Base-by-base conservation (phyloP, 2,797 vertebrate genomes). In the Sebastes oblongus region DNA sequence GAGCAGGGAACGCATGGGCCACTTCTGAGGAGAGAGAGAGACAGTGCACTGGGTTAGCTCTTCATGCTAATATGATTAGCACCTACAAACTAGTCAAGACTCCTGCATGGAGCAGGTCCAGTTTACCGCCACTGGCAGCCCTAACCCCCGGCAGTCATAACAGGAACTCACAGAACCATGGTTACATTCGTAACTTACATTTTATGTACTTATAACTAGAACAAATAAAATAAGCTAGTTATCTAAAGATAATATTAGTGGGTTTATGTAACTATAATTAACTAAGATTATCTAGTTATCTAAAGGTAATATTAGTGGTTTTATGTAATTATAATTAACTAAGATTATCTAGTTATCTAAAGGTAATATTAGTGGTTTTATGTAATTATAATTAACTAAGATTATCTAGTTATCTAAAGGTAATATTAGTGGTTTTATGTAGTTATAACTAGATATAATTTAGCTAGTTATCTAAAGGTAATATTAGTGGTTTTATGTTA, bases 1-100 rank as follows among this genome's bases (percentile, higher is more conserved):
- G 70, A 97, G 96, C 78, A 95, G 89, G 22, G 96, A 96, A 29
- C 96, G 92, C 97, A 98, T 97, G 1, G 96, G 97, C 96, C 97
- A 97, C 83, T 97, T 98, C 97, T 97, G 93, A 13, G 90, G 80
- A 76, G 81, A 22, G 32, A 85, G 80, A 85, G 90, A 82, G 80
- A 85, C 6, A 58, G 12, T 3, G 22, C 11, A 27, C 6, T 22
- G 13, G 20, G 18, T 80, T 50, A 68, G 27, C 4, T 5, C 52
- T 27, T 20, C n/a, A 67, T 66, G 67, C 52, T 64, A 34, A 68
- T 8, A 18, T 27, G 36, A 50, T 59, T 34, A 58, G n/a, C 25
- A 70, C 22, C 4, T 18, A 39, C 8, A 25, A 32, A 24, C 7
- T 10, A 22, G 9, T 39, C 12, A 12, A 55, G 24, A 55, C 22